Conservation (phyloP, 2,113 vertebrate genomes). For the Regulus satrapa region DNA sequence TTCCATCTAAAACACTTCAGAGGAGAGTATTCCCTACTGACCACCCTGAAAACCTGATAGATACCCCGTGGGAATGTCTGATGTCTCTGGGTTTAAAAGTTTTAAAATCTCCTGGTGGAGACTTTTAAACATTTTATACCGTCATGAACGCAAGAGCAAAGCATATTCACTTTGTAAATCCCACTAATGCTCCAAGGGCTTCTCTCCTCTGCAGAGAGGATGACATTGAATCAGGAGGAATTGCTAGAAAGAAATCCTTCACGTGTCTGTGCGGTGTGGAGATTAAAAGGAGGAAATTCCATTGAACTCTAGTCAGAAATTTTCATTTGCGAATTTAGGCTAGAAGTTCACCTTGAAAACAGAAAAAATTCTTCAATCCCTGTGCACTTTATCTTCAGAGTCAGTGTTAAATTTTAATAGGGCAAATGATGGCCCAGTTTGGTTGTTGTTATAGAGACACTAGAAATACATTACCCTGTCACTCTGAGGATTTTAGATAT, state of each 20-base stretch:
- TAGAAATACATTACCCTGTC: not conserved
- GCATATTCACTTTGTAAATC: not conserved
- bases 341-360: not conserved
- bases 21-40: not conserved
- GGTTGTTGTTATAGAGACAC: not conserved
- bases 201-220: not conserved
- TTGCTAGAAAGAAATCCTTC: not conserved
- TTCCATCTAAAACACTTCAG: not conserved
- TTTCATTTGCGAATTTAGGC: not conserved
- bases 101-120: not conserved
- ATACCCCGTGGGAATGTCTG: not conserved
- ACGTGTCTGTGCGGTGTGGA: not conserved
- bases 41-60: not conserved
- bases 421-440: not conserved
- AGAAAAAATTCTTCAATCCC: not conserved
- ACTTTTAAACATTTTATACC: not conserved
- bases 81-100: not conserved
- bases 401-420: not conserved
- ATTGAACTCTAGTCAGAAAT: not conserved
- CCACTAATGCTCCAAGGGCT: not conserved
- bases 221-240: not conserved
- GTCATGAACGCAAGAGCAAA: not conserved
- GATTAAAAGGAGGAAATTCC: not conserved
- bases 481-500: not conserved
- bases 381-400: not conserved